Conservation (phyloP, 2,888 invertebrate species). For the Eupithecia vulgata region DNA sequence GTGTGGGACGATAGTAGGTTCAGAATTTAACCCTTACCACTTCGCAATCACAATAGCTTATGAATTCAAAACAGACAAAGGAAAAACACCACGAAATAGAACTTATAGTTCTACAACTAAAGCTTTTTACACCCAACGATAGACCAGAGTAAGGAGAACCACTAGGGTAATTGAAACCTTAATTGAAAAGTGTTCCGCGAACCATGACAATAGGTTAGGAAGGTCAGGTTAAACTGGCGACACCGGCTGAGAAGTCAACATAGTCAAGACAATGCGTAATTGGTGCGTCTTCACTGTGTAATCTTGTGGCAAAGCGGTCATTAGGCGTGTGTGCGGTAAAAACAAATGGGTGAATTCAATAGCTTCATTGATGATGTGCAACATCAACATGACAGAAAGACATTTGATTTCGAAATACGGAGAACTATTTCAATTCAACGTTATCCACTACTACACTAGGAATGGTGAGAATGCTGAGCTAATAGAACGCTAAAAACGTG, state of each 20-base stretch:
- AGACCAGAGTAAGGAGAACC: conserved; percentile 46
- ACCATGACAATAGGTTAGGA: conserved; percentile 47
- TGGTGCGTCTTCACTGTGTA: conserved; percentile 49
- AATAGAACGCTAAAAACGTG: background rate
- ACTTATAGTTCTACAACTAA: conserved; percentile 47
- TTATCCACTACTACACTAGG: background rate
- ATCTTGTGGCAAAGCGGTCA: conserved; percentile 46
- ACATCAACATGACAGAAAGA: background rate
- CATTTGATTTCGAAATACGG: background rate
- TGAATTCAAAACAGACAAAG: conserved; percentile 49
- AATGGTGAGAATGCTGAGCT: background rate
- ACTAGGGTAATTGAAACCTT: conserved; percentile 47
- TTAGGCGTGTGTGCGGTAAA: conserved; percentile 39
- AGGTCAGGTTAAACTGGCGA: conserved; percentile 53
- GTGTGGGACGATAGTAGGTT: conserved; percentile 63
- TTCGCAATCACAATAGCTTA: conserved; percentile 52
- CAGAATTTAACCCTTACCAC: conserved; percentile 52
- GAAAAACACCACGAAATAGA: conserved; percentile 49
- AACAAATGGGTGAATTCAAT: conserved; percentile 32
- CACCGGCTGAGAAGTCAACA: conserved; percentile 51
- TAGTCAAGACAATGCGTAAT: conserved; percentile 60
- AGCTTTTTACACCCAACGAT: conserved; percentile 43
- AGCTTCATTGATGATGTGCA: conserved; percentile 18
- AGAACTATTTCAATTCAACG: background rate
- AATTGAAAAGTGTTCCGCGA: conserved; percentile 43